Base-by-base conservation (phyloP, 2,888 invertebrate genomes). In the Aphidius colemani region DNA sequence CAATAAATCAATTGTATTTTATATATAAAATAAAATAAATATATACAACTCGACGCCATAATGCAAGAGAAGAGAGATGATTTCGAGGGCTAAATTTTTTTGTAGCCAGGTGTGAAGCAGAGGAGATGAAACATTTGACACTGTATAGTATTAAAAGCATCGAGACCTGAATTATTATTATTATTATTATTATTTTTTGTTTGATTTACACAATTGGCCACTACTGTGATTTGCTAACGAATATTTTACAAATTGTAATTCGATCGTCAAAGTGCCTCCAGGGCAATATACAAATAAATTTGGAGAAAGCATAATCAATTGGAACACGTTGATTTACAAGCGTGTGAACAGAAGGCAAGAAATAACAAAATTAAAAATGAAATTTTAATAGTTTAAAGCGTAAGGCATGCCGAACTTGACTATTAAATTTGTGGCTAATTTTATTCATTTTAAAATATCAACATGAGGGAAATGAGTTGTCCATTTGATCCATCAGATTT, bases 141-240 rank as follows among this genome's bases (percentile, higher is more conserved):
- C 13, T 18, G n/a, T n/a, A 18, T 18, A 18, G 13, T 18, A 18
- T 18, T 18, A 18, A 18, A 18, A 18, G 13, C 13, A 18, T 18
- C 13, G 13, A 18, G 13, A 18, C 13, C 13, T 18, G 13, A 30
- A 30, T n/a, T n/a, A n/a, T n/a, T n/a, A n/a, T n/a, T n/a, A n/a
- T n/a, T n/a, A n/a, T n/a, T n/a, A n/a, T n/a, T n/a, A n/a, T n/a
- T n/a, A n/a, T n/a, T n/a, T n/a, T n/a, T n/a, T n/a, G n/a, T n/a
- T n/a, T n/a, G n/a, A n/a, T 59, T 55, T 40, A 61, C 53, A 55
- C 61, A 61, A 55, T 61, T 55, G 60, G 39, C 59, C 68, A 73
- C 71, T 75, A 30, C 30, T 30, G 70, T 69, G 67, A 70, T 73
- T 74, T 73, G 73, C 73, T 73, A 73, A 73, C 77, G 76, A 77